A percentile compares a stretch with the other conserved stretches of the same genome.
Evolutionary conservation across 2,888 invertebrate genomes (phyloP).

Genomic region (Leptopilina drosophilae): DNA sequence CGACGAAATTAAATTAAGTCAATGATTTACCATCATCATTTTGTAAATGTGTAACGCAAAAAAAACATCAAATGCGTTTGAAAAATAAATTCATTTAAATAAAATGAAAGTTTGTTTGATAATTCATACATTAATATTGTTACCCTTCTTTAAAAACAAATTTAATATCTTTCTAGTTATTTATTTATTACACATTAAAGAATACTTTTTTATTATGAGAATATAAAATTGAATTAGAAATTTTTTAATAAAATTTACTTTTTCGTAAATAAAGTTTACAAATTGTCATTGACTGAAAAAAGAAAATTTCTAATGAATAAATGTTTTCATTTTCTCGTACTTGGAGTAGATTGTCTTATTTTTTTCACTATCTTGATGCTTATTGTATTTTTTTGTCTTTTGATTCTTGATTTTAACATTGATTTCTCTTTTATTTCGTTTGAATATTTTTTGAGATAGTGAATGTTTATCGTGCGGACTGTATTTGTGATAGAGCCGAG

Average conservation of each 20-base stretch:
- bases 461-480: neutral
- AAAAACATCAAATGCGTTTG: slow-evolving; percentile 10
- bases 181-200: too few relatives aligned
- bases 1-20: neutral
- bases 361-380: neutral
- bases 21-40: slow-evolving; percentile 4
- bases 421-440: slow-evolving; percentile 10
- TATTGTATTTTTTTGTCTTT: slow-evolving; percentile 6
- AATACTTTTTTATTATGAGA: neutral
- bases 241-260: too few relatives aligned
- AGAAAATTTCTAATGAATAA: neutral
- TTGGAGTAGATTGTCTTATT: neutral
- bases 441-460: neutral
- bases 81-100: slow-evolving; percentile 24
- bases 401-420: neutral
- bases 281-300: too few relatives aligned
- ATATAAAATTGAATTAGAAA: too few relatives aligned
- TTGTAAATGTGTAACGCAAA: slow-evolving; percentile 21
- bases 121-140: neutral
- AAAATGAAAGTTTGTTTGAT: slow-evolving; percentile 16
- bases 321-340: neutral
- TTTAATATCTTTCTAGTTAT: too few relatives aligned
- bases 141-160: neutral
- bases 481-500: slow-evolving; percentile 1
- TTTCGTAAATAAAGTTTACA: too few relatives aligned